phyloP scores from a whole-genome alignment of 2,888 invertebrate genomes.

The Drosophila bunnanda region DNA sequence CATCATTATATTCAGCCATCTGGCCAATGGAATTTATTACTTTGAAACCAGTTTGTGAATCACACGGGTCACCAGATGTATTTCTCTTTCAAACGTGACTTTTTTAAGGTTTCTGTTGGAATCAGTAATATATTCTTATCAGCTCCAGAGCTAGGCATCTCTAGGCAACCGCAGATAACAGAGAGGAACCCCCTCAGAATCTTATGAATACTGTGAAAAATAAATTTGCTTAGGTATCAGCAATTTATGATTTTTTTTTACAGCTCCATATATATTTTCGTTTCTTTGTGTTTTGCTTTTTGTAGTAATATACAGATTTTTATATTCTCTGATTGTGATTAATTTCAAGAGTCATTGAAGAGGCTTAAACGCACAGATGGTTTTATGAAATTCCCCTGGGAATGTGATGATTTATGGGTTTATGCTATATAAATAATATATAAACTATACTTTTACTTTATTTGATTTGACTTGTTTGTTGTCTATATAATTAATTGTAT shows the following conservation, averaged over 20 bases:
- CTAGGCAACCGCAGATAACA: slow-evolving; percentile 1
- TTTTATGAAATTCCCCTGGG: not conserved
- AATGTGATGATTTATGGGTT: not conserved
- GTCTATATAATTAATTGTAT: not conserved
- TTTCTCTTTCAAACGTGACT: slow-evolving; percentile 14
- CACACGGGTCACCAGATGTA: not conserved
- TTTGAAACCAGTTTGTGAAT: slow-evolving; percentile 20
- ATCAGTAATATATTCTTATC: slow-evolving; percentile 18
- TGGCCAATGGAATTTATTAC: slow-evolving; percentile 8
- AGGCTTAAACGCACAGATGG: not conserved
- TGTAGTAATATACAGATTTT: not conserved
- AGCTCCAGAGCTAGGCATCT: not conserved
- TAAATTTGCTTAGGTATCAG: not conserved
- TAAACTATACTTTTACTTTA: no score
- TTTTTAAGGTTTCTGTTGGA: slow-evolving; percentile 1
- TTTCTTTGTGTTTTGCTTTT: not conserved
- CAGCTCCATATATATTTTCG: not conserved
- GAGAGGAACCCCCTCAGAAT: slow-evolving; percentile 1
- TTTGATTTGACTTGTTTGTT: not conserved
- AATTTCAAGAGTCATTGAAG: not conserved
- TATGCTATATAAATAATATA: not conserved
- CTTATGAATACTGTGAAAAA: not conserved
- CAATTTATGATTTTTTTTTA: not conserved
- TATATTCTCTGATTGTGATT: not conserved
- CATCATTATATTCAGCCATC: slow-evolving; percentile 21